phyloP scores from a whole-genome alignment of 2,113 vertebrate genomes.

The Urocolius indicus region DNA sequence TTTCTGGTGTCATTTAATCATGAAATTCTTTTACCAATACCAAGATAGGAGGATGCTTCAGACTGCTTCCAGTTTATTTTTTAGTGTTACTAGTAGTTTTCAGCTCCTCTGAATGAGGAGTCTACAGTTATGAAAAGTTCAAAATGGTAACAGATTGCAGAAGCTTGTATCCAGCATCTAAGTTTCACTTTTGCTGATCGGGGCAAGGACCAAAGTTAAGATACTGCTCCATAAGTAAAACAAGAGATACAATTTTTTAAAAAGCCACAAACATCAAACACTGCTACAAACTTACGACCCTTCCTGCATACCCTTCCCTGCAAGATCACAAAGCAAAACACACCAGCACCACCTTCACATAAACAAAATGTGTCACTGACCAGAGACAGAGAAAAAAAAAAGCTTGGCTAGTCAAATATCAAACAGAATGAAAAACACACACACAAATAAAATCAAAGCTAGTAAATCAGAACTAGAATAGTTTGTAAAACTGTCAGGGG shows the following conservation, averaged over 20 bases:
- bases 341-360: conserved; percentile 8
- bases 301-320: background rate
- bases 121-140: background rate
- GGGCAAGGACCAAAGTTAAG: background rate
- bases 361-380: background rate
- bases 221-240: background rate
- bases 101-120: background rate
- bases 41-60: background rate
- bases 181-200: conserved; percentile 7
- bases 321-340: background rate
- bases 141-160: background rate
- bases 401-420: background rate
- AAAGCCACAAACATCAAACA: background rate
- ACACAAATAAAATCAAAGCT: background rate
- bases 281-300: background rate
- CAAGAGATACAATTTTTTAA: background rate
- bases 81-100: background rate
- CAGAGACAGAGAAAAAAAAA: background rate
- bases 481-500: background rate
- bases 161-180: background rate
- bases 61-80: accelerated
- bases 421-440: background rate
- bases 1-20: background rate
- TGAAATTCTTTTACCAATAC: background rate
- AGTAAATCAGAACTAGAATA: background rate